These are phyloP conservation scores for Pocillopora verrucosa DNA, from an alignment of 64 coral and sea anemone genomes.

Conservation along the genomic window DNA sequence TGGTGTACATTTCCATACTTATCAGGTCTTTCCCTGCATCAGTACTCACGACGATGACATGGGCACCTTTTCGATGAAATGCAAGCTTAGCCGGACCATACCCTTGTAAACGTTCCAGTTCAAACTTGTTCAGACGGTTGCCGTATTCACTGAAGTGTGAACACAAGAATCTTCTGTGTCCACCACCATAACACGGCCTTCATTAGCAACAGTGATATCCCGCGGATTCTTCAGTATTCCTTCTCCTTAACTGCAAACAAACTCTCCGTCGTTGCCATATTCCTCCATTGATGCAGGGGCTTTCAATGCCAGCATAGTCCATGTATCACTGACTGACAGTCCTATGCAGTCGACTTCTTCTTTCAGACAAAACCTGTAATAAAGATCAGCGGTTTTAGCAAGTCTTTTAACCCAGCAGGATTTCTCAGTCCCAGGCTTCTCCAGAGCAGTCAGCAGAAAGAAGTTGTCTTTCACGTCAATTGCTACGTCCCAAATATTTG, in stretches of 20 bases:
- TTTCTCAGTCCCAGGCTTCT: neutral
- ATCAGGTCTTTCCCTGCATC: neutral
- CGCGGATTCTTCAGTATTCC: neutral
- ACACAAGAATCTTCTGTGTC: neutral
- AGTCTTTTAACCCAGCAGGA: neutral
- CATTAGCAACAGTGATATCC: slow-evolving; percentile 25
- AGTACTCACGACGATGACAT: slow-evolving; percentile 15
- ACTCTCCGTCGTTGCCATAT: too few species aligned
- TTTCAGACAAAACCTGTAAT: neutral
- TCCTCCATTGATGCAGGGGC: too few species aligned
- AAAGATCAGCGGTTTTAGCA: neutral
- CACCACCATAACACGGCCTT: slow-evolving; percentile 40
- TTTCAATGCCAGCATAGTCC: too few species aligned
- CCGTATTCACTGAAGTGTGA: slow-evolving; percentile 36
- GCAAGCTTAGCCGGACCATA: neutral
- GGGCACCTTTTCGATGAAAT: slow-evolving; percentile 15
- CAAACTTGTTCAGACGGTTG: neutral
- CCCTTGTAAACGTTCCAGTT: neutral
- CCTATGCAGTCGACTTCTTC: neutral
- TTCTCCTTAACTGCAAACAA: slow-evolving; percentile 11
- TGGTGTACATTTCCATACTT: slow-evolving; percentile 8
- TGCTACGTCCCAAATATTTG: neutral
- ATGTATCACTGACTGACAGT: too few species aligned
- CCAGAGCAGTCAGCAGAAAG: neutral
- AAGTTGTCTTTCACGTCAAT: slow-evolving; percentile 32